These are phyloP conservation scores for Temnothorax curvispinosus DNA, from an alignment of 1,140 invertebrate species.

Conservation along the genomic window DNA sequence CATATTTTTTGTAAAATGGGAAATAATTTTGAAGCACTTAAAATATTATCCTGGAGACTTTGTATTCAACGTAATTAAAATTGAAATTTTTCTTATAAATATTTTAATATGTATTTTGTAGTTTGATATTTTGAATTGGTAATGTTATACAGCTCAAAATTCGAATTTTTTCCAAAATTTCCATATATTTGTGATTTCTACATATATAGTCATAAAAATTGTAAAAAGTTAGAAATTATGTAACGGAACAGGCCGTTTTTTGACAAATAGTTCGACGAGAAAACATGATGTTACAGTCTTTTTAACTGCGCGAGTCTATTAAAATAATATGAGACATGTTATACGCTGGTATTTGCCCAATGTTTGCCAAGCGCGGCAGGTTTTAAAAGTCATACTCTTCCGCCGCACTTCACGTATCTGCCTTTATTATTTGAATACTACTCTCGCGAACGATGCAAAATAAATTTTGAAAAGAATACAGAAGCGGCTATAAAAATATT, in stretches of 20 bases:
- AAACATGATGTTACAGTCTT: slow-evolving; percentile 2
- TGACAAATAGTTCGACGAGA: neutral
- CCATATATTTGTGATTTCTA: neutral
- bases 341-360: slow-evolving; percentile 8
- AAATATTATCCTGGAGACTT: neutral
- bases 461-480: slow-evolving; percentile 56
- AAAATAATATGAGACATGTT: slow-evolving; percentile 49
- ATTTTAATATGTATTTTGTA: neutral
- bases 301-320: slow-evolving; percentile 11
- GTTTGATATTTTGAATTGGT: neutral
- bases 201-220: neutral
- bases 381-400: slow-evolving; percentile 55
- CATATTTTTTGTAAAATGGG: neutral
- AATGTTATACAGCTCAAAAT: neutral
- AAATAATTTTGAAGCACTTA: neutral
- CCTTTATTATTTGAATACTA: slow-evolving; percentile 59
- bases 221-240: neutral
- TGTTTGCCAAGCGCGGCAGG: slow-evolving; percentile 23
- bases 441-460: slow-evolving; percentile 40
- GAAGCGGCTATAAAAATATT: slow-evolving; percentile 55
- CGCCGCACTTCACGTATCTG: slow-evolving; percentile 41
- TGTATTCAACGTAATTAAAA: slow-evolving; percentile 21
- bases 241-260: neutral
- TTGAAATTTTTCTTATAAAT: neutral
- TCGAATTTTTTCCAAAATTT: neutral